Conservation (phyloP, 2,888 invertebrate species). For the Stictocephala bisonia region DNA sequence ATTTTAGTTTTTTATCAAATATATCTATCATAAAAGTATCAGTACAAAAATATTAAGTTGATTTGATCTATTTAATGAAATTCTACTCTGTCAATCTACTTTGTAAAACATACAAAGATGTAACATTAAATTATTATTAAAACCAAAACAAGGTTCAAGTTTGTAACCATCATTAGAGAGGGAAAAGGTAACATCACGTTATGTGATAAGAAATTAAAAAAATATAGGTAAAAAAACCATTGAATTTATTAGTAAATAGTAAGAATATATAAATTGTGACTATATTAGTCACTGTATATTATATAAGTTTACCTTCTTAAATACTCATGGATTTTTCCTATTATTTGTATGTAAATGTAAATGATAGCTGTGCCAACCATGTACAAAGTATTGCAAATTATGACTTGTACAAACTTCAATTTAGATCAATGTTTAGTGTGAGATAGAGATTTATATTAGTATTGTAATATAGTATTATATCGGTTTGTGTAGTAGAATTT, state of each 20-base stretch:
- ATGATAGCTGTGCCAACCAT: slow-evolving; percentile 38
- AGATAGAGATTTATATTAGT: slow-evolving; percentile 37
- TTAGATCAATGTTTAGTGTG: slow-evolving; percentile 33
- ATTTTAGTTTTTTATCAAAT: too few species aligned
- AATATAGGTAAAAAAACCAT: not conserved
- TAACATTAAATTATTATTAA: too few species aligned
- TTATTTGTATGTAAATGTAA: slow-evolving; percentile 30
- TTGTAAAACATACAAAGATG: too few species aligned
- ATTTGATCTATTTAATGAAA: too few species aligned
- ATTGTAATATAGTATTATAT: slow-evolving; percentile 20
- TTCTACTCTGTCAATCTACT: too few species aligned
- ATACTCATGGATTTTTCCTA: slow-evolving; percentile 36
- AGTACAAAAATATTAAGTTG: too few species aligned
- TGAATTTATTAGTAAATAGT: not conserved
- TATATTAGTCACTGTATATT: slow-evolving; percentile 38
- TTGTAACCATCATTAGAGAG: too few species aligned
- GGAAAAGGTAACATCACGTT: not conserved
- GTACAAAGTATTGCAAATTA: slow-evolving; percentile 23
- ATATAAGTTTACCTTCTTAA: slow-evolving; percentile 18
- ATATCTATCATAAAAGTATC: too few species aligned
- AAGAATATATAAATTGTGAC: slow-evolving; percentile 9
- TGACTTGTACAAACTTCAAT: not conserved
- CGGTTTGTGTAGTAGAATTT: slow-evolving; percentile 37
- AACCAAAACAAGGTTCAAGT: too few species aligned
- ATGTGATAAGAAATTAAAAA: not conserved